Conservation (phyloP, 2,888 invertebrate species). For the Erebia epiphron region DNA sequence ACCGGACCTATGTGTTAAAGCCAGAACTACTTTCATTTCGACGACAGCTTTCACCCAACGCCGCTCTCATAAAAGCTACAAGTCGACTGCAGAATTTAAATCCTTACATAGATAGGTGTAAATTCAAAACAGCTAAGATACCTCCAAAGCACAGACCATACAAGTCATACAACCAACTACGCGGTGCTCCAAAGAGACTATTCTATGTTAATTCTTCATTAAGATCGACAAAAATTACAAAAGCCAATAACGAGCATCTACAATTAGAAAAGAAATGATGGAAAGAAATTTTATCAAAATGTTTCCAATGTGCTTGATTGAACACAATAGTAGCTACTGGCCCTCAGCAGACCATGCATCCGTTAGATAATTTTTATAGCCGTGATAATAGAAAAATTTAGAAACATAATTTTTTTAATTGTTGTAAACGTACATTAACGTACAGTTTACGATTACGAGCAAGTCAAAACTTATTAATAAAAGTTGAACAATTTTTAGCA, state of each 20-base stretch:
- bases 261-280: background rate
- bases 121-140: too few species aligned
- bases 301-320: slow-evolving; percentile 28
- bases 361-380: slow-evolving; percentile 17
- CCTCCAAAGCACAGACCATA: too few species aligned
- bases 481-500: background rate
- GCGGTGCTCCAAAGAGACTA: too few species aligned
- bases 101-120: slow-evolving; percentile 26
- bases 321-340: slow-evolving; percentile 26
- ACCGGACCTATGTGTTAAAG: slow-evolving; percentile 62
- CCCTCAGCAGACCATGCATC: slow-evolving; percentile 19
- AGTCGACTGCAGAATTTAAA: slow-evolving; percentile 70
- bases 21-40: slow-evolving; percentile 80
- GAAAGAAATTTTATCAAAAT: slow-evolving; percentile 31
- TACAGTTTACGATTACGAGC: background rate
- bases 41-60: slow-evolving; percentile 76
- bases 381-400: slow-evolving; percentile 14
- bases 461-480: too few species aligned
- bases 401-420: background rate
- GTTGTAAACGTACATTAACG: background rate
- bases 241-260: background rate
- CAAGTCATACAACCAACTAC: too few species aligned
- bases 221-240: too few species aligned
- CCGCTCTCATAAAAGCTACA: slow-evolving; percentile 70
- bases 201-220: too few species aligned